Evolutionary conservation across 2,797 vertebrate genomes (phyloP), one percentile per base, ranked within the genome.

Genomic region (Psittacula derbiana): DNA sequence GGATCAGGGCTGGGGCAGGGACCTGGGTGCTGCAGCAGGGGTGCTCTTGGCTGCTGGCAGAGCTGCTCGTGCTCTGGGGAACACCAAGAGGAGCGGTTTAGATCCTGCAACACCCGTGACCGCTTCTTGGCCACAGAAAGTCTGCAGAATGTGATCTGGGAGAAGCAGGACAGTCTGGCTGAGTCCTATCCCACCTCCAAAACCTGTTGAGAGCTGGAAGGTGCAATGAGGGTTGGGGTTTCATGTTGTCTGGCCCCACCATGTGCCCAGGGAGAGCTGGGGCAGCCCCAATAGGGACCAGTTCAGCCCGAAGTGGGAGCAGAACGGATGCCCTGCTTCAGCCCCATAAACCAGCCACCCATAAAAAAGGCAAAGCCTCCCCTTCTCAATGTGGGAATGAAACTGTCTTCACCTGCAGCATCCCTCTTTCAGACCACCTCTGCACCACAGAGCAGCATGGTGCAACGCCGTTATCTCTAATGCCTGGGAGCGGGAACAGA

Each of bases 401-500:
- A 75, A 6, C 41, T 50, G 41, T 46, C 57, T 82, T 33, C 87
- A 93, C 89, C 83, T 92, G 83, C 91, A 89, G 91, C 66, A 81
- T 21, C 2, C 5, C 49, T 80, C 27, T 73, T 86, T 55, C 86
- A 72, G 92, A 55, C 80, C 66, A 16, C 86, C 84, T 38, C 86
- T 85, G 91, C 78, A 38, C 83, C 1, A 19, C 72, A 79, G 90
- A 84, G 8, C 78, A 53, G 88, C 75, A 19, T 46, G 7, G 70
- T 66, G 84, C 94, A 75, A 10, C 0, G 21, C 82, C 2, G 44
- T 95, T 97, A 96, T 96, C 96, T 93, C 74, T 71, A 64, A 74
- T 78, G 96, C 94, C 95, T 83, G 78, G 49, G 85, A 95, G 96
- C 67, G 0, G 82, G 90, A 90, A 67, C 70, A 87, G 89, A 97